Evolutionary conservation across 2,888 invertebrate species (phyloP).

Genomic region (Cistogaster globosa): DNA sequence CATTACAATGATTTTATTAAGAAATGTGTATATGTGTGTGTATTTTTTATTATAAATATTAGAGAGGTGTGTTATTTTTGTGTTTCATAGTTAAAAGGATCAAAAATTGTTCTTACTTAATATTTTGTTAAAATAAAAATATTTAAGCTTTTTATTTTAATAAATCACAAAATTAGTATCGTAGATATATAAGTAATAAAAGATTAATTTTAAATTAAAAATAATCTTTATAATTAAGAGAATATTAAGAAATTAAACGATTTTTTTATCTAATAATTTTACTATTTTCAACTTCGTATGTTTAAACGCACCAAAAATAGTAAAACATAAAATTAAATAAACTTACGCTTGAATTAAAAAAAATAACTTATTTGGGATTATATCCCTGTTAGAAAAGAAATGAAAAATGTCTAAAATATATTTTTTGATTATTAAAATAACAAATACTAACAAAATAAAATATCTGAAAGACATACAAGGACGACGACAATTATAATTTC

Average conservation of each 20-base stretch:
- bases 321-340: neutral
- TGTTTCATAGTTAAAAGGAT: constrained; percentile 48
- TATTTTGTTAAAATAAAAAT: constrained; percentile 53
- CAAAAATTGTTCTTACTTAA: constrained; percentile 27
- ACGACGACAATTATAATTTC: neutral
- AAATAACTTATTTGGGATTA: constrained; percentile 37
- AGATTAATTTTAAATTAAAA: constrained; percentile 42
- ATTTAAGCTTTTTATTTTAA: constrained; percentile 37
- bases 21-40: constrained; percentile 17
- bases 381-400: constrained; percentile 39
- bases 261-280: constrained; percentile 7
- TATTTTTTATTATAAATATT: constrained; percentile 40
- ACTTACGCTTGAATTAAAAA: constrained; percentile 4
- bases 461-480: neutral
- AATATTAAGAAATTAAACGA: neutral
- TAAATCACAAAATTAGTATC: constrained; percentile 61
- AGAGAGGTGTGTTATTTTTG: constrained; percentile 52
- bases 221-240: constrained; percentile 15
- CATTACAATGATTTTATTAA: constrained; percentile 58
- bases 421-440: constrained; percentile 20
- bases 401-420: neutral
- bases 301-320: neutral
- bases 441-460: constrained; percentile 35
- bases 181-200: neutral
- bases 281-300: neutral